Conservation (phyloP, 1,140 invertebrate species). For the Steinernema khuongi region DNA sequence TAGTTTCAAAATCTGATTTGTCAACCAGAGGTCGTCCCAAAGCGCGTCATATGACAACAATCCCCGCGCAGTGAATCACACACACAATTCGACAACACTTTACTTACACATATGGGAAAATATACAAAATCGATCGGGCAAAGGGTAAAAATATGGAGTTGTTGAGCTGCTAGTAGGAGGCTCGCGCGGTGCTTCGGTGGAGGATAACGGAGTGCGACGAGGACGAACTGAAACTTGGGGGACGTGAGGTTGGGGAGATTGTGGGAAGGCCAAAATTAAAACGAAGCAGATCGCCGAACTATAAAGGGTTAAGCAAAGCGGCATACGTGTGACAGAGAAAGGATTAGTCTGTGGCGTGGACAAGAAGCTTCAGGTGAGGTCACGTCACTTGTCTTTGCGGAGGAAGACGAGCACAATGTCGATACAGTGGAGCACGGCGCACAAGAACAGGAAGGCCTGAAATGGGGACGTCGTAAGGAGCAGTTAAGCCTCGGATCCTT, state of each 20-base stretch:
- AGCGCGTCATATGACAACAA: no score
- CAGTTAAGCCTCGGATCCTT: neutral
- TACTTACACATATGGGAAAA: neutral
- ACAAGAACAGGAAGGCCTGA: slow-evolving; percentile 55
- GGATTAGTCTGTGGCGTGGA: neutral
- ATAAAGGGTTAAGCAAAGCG: neutral
- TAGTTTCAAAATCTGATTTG: no score
- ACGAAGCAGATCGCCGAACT: neutral
- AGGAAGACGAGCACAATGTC: slow-evolving; percentile 51
- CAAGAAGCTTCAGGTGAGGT: slow-evolving; percentile 12
- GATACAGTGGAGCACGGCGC: slow-evolving; percentile 46
- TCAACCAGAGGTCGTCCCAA: no score
- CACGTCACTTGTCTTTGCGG: slow-evolving; percentile 48
- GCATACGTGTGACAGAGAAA: neutral
- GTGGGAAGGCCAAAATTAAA: neutral
- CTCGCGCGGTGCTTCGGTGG: neutral
- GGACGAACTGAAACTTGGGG: neutral
- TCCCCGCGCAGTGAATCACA: no score
- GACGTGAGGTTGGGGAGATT: neutral
- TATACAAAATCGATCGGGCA: neutral
- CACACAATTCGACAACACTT: no score
- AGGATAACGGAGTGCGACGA: slow-evolving; percentile 2
- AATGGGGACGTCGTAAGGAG: neutral
- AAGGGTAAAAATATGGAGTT: neutral
- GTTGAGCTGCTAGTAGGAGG: neutral